These are phyloP conservation scores for Lordiphosa collinella DNA, from an alignment of 1,140 invertebrate genomes.

Conservation along the genomic window DNA sequence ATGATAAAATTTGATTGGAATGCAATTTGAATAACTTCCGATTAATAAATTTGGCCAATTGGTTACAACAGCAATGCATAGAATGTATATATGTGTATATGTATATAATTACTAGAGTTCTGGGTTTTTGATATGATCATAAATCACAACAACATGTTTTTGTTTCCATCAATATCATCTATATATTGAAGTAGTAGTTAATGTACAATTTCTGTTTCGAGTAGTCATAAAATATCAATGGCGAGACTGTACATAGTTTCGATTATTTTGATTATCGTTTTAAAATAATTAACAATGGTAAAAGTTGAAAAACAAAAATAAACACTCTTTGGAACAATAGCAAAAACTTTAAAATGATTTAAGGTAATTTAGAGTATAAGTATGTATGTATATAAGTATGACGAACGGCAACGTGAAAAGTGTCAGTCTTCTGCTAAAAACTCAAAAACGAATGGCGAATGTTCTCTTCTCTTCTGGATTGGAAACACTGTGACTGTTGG, in stretches of 20 bases:
- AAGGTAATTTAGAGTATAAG: too few relatives aligned
- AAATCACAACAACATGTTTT: slow-evolving; percentile 71
- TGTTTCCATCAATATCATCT: slow-evolving; percentile 38
- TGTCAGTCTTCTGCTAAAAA: slow-evolving; percentile 72
- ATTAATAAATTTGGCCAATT: slow-evolving; percentile 62
- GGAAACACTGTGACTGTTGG: slow-evolving; percentile 28
- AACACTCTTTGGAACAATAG: slow-evolving; percentile 66
- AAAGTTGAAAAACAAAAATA: slow-evolving; percentile 34
- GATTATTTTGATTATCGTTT: slow-evolving; percentile 47
- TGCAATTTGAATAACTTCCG: slow-evolving; percentile 50
- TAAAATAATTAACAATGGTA: slow-evolving; percentile 63
- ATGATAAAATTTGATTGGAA: slow-evolving; percentile 51
- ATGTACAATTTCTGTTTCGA: slow-evolving; percentile 51
- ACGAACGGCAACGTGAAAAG: slow-evolving; percentile 73
- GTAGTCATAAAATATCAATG: slow-evolving; percentile 59
- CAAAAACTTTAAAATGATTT: slow-evolving; percentile 50
- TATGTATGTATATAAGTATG: slow-evolving; percentile 24
- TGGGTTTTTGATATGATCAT: slow-evolving; percentile 71
- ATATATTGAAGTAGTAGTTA: slow-evolving; percentile 17
- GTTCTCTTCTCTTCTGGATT: too few relatives aligned
- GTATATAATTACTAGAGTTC: slow-evolving; percentile 51
- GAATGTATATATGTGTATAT: slow-evolving; percentile 1
- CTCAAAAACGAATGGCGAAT: slow-evolving; percentile 22
- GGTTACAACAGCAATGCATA: slow-evolving; percentile 54
- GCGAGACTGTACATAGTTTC: slow-evolving; percentile 55